A percentile compares a stretch with the other conserved stretches of the same genome.
Evolutionary conservation across 2,888 invertebrate genomes (phyloP).

Genomic region (Colletes collaris): DNA sequence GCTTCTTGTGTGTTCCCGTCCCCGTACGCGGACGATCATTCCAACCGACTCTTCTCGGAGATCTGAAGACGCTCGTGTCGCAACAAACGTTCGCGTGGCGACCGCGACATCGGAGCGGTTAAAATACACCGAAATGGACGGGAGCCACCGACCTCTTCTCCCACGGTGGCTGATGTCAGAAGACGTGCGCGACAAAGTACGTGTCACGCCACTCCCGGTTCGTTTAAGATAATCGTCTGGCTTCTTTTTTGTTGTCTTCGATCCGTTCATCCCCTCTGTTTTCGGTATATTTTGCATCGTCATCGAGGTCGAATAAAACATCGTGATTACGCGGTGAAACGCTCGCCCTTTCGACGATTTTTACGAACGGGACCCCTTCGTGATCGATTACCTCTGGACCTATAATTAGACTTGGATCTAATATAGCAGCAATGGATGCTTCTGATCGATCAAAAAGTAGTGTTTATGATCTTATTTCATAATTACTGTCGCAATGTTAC

Average conservation of each 20-base stretch:
- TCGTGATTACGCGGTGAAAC: conserved; percentile 30
- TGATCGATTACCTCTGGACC: conserved; percentile 27
- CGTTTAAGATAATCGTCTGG: conserved; percentile 79
- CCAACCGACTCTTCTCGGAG: not conserved
- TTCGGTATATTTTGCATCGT: conserved; percentile 50
- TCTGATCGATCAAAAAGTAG: no score
- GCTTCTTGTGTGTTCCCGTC: conserved; percentile 5
- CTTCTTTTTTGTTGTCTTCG: conserved; percentile 67
- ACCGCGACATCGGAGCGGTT: conserved; percentile 3
- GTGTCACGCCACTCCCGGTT: conserved; percentile 80
- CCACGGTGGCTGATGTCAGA: conserved; percentile 75
- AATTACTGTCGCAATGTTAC: no score
- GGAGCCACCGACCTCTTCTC: conserved; percentile 55
- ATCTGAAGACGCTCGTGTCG: conserved; percentile 9
- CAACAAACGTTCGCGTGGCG: conserved; percentile 1
- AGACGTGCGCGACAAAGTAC: conserved; percentile 79
- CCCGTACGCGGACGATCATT: not conserved
- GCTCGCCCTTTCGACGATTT: conserved; percentile 1
- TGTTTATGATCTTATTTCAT: no score
- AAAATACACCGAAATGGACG: conserved; percentile 5
- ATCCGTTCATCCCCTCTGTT: conserved; percentile 41
- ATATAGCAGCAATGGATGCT: no score
- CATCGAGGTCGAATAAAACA: conserved; percentile 45
- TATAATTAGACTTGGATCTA: no score
- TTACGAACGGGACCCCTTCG: not conserved